phyloP scores from a whole-genome alignment of 1,140 invertebrate genomes.

The Daktulosphaira vitifoliae region DNA sequence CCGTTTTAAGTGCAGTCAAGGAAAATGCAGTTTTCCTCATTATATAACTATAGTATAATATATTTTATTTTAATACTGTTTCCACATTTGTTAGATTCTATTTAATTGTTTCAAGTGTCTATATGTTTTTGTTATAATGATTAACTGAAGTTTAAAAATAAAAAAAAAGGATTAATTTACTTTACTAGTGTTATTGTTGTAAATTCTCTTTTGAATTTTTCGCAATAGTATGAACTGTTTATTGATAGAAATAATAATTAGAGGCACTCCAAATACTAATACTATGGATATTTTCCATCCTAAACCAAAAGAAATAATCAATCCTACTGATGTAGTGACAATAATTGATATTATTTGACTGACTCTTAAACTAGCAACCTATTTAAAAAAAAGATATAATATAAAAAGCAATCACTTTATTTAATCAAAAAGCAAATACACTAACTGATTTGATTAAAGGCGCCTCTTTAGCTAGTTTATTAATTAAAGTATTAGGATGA shows the following conservation, averaged over 20 bases:
- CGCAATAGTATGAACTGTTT: constrained; percentile 55
- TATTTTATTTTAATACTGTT: too few species aligned
- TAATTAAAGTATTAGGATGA: constrained; percentile 58
- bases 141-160: too few species aligned
- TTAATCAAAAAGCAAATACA: too few species aligned
- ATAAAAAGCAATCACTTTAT: too few species aligned
- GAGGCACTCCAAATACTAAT: constrained; percentile 56
- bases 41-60: too few species aligned
- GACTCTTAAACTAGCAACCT: constrained; percentile 65
- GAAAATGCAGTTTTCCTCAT: too few species aligned
- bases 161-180: too few species aligned
- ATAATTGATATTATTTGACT: constrained; percentile 59
- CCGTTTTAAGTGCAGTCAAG: too few species aligned
- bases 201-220: constrained; percentile 45
- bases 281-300: constrained; percentile 66
- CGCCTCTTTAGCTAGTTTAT: constrained; percentile 62
- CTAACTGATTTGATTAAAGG: constrained; percentile 65
- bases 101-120: too few species aligned
- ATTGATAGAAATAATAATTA: constrained; percentile 54
- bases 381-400: constrained; percentile 33
- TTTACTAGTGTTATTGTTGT: constrained; percentile 42
- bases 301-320: constrained; percentile 56
- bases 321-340: constrained; percentile 53
- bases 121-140: too few species aligned
- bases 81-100: too few species aligned